A percentile compares a stretch with the other conserved stretches of the same genome.
Conservation (phyloP, 2,797 vertebrate species). For the Typhlichthys eigenmanni region DNA sequence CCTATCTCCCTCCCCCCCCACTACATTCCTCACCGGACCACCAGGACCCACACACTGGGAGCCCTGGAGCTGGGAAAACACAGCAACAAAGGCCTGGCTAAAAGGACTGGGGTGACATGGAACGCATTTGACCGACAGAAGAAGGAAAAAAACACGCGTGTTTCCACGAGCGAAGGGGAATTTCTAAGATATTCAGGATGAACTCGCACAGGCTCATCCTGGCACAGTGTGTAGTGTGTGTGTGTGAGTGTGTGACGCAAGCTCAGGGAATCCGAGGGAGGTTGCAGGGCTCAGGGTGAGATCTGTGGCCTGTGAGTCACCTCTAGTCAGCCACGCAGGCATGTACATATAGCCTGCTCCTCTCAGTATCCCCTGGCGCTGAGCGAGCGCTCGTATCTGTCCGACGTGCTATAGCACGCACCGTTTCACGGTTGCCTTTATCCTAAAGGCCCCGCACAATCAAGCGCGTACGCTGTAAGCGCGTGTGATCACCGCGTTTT, state of each 20-base stretch:
- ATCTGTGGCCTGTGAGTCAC: conserved; percentile 58
- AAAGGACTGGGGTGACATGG: conserved; percentile 43
- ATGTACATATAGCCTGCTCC: conserved; percentile 24
- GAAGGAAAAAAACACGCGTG: conserved; percentile 23
- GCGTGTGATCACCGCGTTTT: conserved; percentile 14
- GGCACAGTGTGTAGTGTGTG: background rate
- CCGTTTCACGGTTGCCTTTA: conserved; percentile 8
- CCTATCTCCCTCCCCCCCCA: conserved; percentile 56
- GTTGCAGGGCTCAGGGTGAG: conserved; percentile 24
- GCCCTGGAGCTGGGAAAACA: conserved; percentile 67
- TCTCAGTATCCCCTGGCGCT: conserved; percentile 13
- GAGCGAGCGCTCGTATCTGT: conserved; percentile 14
- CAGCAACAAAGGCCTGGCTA: conserved; percentile 67
- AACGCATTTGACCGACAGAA: conserved; percentile 65
- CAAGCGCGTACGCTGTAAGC: conserved; percentile 29
- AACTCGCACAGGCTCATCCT: background rate
- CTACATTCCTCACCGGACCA: conserved; percentile 90
- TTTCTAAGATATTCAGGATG: conserved; percentile 32
- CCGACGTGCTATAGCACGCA: conserved; percentile 17
- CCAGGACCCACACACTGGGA: conserved; percentile 80
- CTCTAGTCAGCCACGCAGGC: conserved; percentile 21
- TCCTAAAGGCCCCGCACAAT: background rate
- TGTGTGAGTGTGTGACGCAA: conserved; percentile 26
- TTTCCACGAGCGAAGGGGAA: conserved; percentile 40
- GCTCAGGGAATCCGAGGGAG: conserved; percentile 41